Percentiles rank a stretch among this genome's conserved stretches.
These are phyloP conservation scores for Musca domestica DNA, from an alignment of 1,140 invertebrate genomes.

Conservation along the genomic window DNA sequence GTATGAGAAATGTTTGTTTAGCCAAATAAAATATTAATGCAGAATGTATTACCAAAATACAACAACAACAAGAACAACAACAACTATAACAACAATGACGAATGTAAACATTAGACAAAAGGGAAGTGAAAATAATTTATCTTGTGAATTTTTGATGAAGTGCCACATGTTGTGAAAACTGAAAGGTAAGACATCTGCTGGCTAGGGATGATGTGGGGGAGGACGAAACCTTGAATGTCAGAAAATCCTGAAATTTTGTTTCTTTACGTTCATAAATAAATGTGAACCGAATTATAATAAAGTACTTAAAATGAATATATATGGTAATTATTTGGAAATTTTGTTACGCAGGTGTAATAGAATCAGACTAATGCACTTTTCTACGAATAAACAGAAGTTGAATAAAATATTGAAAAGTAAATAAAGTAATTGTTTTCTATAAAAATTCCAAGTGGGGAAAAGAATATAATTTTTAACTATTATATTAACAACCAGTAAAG, in stretches of 20 bases:
- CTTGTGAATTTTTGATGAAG: slow-evolving; percentile 20
- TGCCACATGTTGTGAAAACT: not conserved
- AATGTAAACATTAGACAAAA: not conserved
- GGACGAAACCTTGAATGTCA: not conserved
- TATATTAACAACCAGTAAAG: too few relatives aligned
- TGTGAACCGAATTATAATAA: not conserved
- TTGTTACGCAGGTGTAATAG: too few relatives aligned
- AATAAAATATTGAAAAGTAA: too few relatives aligned
- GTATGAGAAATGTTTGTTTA: not conserved
- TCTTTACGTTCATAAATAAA: not conserved
- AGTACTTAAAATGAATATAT: not conserved
- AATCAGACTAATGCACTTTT: too few relatives aligned
- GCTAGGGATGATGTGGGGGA: not conserved
- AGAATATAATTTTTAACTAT: too few relatives aligned
- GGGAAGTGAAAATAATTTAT: slow-evolving; percentile 4
- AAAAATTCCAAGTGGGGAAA: too few relatives aligned
- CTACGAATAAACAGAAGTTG: too few relatives aligned
- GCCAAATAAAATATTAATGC: slow-evolving; percentile 18
- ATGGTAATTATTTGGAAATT: too few relatives aligned
- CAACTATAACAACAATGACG: not conserved
- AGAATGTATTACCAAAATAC: not conserved
- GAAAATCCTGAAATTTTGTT: not conserved
- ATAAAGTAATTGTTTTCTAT: too few relatives aligned
- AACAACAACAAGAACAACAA: not conserved
- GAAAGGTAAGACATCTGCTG: not conserved